Conservation (phyloP, 2,888 invertebrate species). For the Stenoptilia bipunctidactyla region DNA sequence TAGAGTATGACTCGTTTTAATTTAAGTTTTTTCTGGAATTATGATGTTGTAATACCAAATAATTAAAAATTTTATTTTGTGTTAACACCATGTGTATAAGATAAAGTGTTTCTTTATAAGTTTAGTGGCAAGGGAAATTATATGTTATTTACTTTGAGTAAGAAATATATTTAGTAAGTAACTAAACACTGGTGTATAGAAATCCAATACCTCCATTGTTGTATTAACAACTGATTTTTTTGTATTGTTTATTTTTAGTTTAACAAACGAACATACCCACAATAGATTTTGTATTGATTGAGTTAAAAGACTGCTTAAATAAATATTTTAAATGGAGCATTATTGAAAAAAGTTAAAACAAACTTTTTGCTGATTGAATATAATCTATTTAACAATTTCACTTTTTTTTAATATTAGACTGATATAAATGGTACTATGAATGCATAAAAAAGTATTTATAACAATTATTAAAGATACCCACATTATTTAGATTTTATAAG, state of each 20-base stretch:
- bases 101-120: conserved; percentile 32
- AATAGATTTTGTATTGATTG: too few relatives aligned
- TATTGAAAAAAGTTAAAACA: too few relatives aligned
- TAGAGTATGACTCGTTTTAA: conserved; percentile 57
- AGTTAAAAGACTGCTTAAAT: too few relatives aligned
- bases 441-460: too few relatives aligned
- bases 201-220: too few relatives aligned
- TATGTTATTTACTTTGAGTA: conserved; percentile 12
- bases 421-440: too few relatives aligned
- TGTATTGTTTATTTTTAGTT: too few relatives aligned
- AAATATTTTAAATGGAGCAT: too few relatives aligned
- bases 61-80: conserved; percentile 49
- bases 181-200: neutral
- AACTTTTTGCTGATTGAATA: neutral
- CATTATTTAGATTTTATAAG: too few relatives aligned
- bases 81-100: conserved; percentile 1
- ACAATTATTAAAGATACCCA: too few relatives aligned
- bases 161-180: neutral
- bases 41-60: conserved; percentile 65
- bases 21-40: conserved; percentile 37
- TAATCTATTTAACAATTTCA: neutral
- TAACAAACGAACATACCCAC: too few relatives aligned
- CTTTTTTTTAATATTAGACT: neutral
- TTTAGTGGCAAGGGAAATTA: conserved; percentile 39
- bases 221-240: too few relatives aligned